Evolutionary conservation across 2,113 vertebrate genomes (phyloP).

Genomic region (Geococcyx californianus): DNA sequence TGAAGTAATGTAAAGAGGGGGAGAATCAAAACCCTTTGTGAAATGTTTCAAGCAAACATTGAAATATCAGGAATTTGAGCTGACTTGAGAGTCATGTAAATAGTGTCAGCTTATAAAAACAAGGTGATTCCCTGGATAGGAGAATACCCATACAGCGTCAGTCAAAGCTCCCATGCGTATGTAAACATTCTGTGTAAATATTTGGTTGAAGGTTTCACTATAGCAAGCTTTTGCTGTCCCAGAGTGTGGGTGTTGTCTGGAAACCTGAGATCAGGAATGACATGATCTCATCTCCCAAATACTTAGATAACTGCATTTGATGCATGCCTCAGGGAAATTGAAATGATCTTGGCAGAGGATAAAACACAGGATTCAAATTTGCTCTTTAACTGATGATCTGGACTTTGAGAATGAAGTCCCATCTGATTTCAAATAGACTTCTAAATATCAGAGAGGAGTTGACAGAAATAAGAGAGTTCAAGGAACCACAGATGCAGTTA

Average conservation of each 20-base stretch:
- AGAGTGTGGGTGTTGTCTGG: slow-evolving; percentile 58
- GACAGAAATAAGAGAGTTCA: slow-evolving; percentile 59
- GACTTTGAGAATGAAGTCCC: slow-evolving; percentile 62
- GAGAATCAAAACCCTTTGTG: slow-evolving; percentile 28
- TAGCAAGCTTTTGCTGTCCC: slow-evolving; percentile 44
- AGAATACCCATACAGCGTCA: neutral
- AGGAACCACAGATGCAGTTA: slow-evolving; percentile 62
- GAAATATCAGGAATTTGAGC: slow-evolving; percentile 59
- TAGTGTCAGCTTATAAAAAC: slow-evolving; percentile 69
- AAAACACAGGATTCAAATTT: slow-evolving; percentile 63
- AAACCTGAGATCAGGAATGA: slow-evolving; percentile 68
- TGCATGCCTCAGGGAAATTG: slow-evolving; percentile 59
- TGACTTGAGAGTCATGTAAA: slow-evolving; percentile 68
- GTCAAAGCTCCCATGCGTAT: slow-evolving; percentile 48
- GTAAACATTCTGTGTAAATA: slow-evolving; percentile 65
- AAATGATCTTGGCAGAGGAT: slow-evolving; percentile 63
- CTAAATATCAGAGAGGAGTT: slow-evolving; percentile 64
- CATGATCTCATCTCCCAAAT: slow-evolving; percentile 63
- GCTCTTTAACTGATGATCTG: slow-evolving; percentile 63
- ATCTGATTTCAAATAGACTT: slow-evolving; percentile 69
- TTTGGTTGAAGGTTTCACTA: slow-evolving; percentile 58
- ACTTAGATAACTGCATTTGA: slow-evolving; percentile 67
- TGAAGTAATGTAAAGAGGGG: slow-evolving; percentile 17
- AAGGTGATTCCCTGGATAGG: slow-evolving; percentile 63
- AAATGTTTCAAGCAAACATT: slow-evolving; percentile 62